These are phyloP conservation scores for Coenonympha glycerion DNA, from an alignment of 2,888 invertebrate species.

Conservation along the genomic window DNA sequence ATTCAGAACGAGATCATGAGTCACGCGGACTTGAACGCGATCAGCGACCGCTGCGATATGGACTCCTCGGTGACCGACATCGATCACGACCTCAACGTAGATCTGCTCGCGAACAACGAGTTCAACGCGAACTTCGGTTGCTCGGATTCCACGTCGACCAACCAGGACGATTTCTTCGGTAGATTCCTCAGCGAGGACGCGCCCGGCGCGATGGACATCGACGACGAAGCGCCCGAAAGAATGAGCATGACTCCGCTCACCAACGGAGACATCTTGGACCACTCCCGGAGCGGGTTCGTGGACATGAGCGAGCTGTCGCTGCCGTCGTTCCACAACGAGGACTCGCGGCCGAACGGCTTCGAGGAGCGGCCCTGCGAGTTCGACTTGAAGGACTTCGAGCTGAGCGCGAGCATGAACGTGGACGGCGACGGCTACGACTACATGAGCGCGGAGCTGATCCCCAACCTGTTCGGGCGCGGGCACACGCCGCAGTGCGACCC, in stretches of 20 bases:
- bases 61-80: constrained; percentile 43
- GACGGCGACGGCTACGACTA: constrained; percentile 72
- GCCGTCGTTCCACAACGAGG: constrained; percentile 63
- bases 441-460: constrained; percentile 64
- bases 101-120: constrained; percentile 36
- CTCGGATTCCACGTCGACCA: constrained; percentile 48
- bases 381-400: constrained; percentile 79
- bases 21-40: constrained; percentile 55
- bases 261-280: constrained; percentile 62
- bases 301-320: constrained; percentile 66
- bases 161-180: constrained; percentile 62
- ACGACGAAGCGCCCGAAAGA: constrained; percentile 49
- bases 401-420: constrained; percentile 74
- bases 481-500: constrained; percentile 80
- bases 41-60: constrained; percentile 38
- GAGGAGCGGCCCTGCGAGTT: constrained; percentile 59
- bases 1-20: constrained; percentile 67
- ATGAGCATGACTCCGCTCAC: constrained; percentile 59
- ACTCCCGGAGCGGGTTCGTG: constrained; percentile 57
- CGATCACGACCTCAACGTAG: constrained; percentile 42
- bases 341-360: constrained; percentile 44
- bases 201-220: constrained; percentile 35
- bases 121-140: constrained; percentile 53
- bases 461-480: constrained; percentile 67
- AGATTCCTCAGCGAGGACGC: constrained; percentile 47